Evolutionary conservation across 2,888 invertebrate species (phyloP), one percentile per base, ranked within the genome.

Genomic region (Halictus quadricinctus): DNA sequence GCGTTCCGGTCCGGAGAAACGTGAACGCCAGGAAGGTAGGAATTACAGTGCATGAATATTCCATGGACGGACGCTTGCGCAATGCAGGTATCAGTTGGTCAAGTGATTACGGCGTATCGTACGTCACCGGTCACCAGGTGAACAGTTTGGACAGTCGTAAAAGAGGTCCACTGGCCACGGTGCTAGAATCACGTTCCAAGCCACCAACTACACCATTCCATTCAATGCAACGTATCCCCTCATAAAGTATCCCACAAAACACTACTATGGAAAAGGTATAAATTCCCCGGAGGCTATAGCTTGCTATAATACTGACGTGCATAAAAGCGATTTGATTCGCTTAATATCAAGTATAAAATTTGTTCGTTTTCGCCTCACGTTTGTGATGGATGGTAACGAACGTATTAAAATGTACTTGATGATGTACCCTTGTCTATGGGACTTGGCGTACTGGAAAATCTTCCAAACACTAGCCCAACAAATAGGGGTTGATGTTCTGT

Each of bases 41-140:
- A 82, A 89, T 83, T 83, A 87, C 86, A 77, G 80, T 74, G 64
- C 86, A 89, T 89, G 90, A 90, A 90, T 90, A 90, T 90, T 90
- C 87, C 64, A 79, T 76, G 80, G 80, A 75, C 75, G 83, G 76
- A 73, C 81, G 86, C 85, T 77, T 84, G 87, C 86, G 89, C 89
- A 90, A 86, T 87, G 89, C 90, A 69, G 87, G 72, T 85, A 79
- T 70, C 79, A 74, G 75, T 64, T 66, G 74, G 80, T 81, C 85
- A 85, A 82, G 83, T 78, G 81, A 82, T 82, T 84, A 81, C 83
- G 81, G 84, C 82, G 60, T 79, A 84, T 84, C 86, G 86, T 89
- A 84, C 82, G 86, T 88, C 88, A 86, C 25, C 72, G 79, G 73
- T 60, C 81, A 60, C 66, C 60, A 36, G 18, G 76, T n/a, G 77